Evolutionary conservation across 2,113 vertebrate genomes (phyloP).

Genomic region (Brachyhypopomus occidentalis): DNA sequence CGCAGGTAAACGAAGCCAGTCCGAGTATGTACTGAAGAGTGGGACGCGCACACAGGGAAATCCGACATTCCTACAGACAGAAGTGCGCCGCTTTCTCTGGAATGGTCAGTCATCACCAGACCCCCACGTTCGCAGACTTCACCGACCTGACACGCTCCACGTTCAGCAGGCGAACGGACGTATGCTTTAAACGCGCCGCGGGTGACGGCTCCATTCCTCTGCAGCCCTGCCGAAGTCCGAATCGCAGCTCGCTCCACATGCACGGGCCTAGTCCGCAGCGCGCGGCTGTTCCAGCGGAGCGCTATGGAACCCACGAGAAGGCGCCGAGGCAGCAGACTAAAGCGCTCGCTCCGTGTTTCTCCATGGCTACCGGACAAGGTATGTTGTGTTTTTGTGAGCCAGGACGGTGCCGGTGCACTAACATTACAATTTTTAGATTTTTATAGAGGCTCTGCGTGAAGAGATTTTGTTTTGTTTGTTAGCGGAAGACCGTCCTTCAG

Average conservation of each 20-base stretch:
- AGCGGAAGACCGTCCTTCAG: not conserved
- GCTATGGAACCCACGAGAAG: conserved; percentile 48
- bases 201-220: conserved; percentile 60
- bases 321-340: conserved; percentile 64
- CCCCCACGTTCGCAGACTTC: conserved; percentile 66
- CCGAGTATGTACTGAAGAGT: conserved; percentile 51
- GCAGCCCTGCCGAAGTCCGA: conserved; percentile 65
- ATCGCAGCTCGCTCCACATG: conserved; percentile 46
- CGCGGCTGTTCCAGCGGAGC: too few species aligned
- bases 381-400: conserved; percentile 3
- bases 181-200: conserved; percentile 72
- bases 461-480: conserved; percentile 6
- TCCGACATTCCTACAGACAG: conserved; percentile 67
- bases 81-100: conserved; percentile 72
- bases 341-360: conserved; percentile 60
- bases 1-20: conserved; percentile 60
- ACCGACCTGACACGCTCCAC: conserved; percentile 52
- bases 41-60: conserved; percentile 67
- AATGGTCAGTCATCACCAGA: conserved; percentile 77
- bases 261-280: too few species aligned
- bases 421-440: too few species aligned
- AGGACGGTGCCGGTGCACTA: too few species aligned
- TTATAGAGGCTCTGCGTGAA: not conserved
- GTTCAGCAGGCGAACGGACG: conserved; percentile 55
- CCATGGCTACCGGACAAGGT: conserved; percentile 68